Evolutionary conservation across 2,888 invertebrate genomes (phyloP).

Genomic region (Pteria penguin): DNA sequence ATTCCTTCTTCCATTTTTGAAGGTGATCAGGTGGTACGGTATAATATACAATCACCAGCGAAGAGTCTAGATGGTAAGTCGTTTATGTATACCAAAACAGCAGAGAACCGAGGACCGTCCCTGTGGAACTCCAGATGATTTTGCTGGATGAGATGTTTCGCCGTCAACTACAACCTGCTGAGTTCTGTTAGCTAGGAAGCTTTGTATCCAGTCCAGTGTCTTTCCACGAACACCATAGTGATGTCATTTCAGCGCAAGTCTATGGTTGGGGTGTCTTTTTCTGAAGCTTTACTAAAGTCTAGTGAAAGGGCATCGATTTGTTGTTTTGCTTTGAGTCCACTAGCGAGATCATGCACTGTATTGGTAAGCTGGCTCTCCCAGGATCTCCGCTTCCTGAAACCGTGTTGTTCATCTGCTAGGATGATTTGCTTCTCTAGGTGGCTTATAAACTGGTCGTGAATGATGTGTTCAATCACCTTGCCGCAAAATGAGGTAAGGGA

Average conservation of each 20-base stretch:
- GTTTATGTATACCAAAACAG: no score
- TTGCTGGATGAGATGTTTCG: background rate
- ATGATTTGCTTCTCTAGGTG: background rate
- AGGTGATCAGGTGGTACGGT: background rate
- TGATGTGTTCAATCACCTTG: conserved; percentile 7
- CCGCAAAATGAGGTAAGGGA: conserved; percentile 4
- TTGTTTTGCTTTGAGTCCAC: background rate
- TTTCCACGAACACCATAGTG: conserved; percentile 28
- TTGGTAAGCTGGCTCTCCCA: conserved; percentile 6
- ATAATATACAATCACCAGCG: background rate
- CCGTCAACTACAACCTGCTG: conserved; percentile 41
- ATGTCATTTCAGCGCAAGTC: conserved; percentile 31
- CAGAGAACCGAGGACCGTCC: no score
- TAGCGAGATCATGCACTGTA: background rate
- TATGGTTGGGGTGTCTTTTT: background rate
- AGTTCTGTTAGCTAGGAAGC: conserved; percentile 33
- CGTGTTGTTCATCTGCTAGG: background rate
- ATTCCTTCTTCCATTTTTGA: conserved; percentile 12
- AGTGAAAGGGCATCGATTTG: conserved; percentile 42
- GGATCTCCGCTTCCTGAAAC: conserved; percentile 1
- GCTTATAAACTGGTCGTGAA: background rate
- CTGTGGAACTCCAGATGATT: background rate
- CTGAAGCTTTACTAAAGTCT: conserved; percentile 48
- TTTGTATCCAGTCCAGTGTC: conserved; percentile 28
- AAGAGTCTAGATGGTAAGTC: background rate